Evolutionary conservation across 2,113 vertebrate genomes (phyloP).

Genomic region (Chaetodon trifascialis): DNA sequence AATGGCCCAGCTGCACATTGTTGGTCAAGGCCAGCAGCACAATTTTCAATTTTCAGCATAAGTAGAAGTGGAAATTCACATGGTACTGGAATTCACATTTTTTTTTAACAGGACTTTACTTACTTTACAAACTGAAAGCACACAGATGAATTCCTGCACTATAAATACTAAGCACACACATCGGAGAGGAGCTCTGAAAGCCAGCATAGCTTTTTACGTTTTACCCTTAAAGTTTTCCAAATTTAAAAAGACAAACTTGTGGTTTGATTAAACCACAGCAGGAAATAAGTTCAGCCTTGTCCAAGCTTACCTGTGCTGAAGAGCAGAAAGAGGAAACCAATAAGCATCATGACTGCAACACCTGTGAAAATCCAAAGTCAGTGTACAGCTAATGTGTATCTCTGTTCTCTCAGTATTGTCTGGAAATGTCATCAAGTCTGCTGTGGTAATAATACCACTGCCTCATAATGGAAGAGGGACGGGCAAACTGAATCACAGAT

Average conservation of each 20-base stretch:
- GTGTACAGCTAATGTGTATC: neutral
- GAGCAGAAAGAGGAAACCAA: constrained; percentile 49
- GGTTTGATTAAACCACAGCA: neutral
- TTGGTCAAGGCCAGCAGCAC: neutral
- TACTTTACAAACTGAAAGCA: neutral
- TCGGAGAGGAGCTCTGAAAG: neutral
- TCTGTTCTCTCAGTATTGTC: neutral
- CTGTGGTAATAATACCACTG: neutral
- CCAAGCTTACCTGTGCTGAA: constrained; percentile 63
- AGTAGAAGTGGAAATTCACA: too few relatives aligned
- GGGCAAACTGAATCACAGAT: constrained; percentile 5
- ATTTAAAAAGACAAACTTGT: neutral
- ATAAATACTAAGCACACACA: neutral
- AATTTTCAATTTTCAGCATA: neutral
- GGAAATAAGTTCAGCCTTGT: neutral
- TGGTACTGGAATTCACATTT: neutral
- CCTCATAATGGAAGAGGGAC: constrained; percentile 14
- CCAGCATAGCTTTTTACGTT: neutral
- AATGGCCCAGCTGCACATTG: neutral
- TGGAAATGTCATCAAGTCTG: neutral
- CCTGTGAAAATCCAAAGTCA: neutral
- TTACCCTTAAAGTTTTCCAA: neutral
- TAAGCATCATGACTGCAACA: constrained; percentile 27
- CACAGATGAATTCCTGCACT: neutral
- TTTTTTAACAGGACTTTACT: neutral